Evolutionary conservation across 2,888 invertebrate genomes (phyloP), one percentile per base, ranked within the genome.

Genomic region (Anticlea derivata): DNA sequence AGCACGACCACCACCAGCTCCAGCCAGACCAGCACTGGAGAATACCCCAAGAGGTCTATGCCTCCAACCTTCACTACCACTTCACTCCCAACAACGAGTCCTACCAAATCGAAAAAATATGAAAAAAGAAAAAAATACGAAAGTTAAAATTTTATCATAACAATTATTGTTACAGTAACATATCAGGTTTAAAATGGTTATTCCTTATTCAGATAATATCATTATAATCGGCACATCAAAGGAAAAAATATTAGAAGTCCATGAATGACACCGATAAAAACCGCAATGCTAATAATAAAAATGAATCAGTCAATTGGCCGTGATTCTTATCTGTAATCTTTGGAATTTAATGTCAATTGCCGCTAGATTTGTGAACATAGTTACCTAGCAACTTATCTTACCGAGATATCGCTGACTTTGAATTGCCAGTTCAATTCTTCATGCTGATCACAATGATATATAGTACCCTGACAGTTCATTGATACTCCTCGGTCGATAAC

Each of bases 1-100:
- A 86, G 89, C 79, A 76, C 88, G 63, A 85, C 86, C 75, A 87
- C 89, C 74, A 80, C 88, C 70, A 86, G 85, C 78, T 80, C 88
- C 75, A 87, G 88, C 78, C 86, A 85, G 71, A 83, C 88, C 74
- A 85, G 83, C 76, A 79, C 75, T 64, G 74, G 87, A 69, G 81
- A 86, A 68, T 70, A 87, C 63, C 70, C 85, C 57, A 91, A 86
- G 83, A 90, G 90, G 90, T 90, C 85, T 54, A 68, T 51, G 48
- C 60, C 52, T 57, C 62, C 4, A 38, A 33, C 27, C 30, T 37
- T 24, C 4, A 7, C 7, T 12, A 10, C 8, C 1, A 26, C 23
- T 41, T 20, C 8, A 7, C 8, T 27, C n/a, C 12, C 2, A 30
- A 40, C 40, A 13, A 41, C 33, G 6, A 27, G n/a, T 10, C 4